Evolutionary conservation across 35 echinoderm and acorn worm genomes (phyloP).

Genomic region (Antedon bifida): DNA sequence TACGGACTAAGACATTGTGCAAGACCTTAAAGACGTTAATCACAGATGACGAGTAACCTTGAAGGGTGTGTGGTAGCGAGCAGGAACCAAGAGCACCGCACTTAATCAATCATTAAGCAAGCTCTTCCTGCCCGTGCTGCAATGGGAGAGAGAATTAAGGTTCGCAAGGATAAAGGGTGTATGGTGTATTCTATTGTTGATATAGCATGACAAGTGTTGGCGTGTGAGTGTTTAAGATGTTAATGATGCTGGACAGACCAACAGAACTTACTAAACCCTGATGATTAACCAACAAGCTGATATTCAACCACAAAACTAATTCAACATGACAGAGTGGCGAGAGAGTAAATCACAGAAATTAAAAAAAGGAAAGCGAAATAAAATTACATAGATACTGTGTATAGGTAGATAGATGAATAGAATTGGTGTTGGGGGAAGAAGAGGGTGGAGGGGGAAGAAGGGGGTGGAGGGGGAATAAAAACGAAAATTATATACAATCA

Average conservation of each 20-base stretch:
- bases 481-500: too few species aligned
- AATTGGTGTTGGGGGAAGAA: too few species aligned
- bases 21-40: not conserved
- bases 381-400: too few species aligned
- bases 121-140: not conserved
- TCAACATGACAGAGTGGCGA: too few species aligned
- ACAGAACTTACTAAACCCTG: not conserved
- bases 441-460: too few species aligned
- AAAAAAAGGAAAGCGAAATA: too few species aligned
- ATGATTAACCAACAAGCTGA: not conserved
- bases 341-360: too few species aligned
- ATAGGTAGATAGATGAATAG: too few species aligned
- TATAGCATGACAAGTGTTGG: not conserved
- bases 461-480: too few species aligned
- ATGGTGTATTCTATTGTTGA: not conserved
- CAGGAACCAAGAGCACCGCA: not conserved
- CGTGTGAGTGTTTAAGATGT: not conserved
- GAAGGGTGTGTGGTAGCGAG: not conserved
- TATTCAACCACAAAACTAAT: not conserved
- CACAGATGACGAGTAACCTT: not conserved
- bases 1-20: not conserved
- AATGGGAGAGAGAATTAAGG: not conserved
- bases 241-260: not conserved
- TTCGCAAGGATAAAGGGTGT: not conserved
- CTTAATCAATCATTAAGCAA: not conserved